These are phyloP conservation scores for Toxonevra muliebris DNA, from an alignment of 2,888 invertebrate species.

Conservation along the genomic window DNA sequence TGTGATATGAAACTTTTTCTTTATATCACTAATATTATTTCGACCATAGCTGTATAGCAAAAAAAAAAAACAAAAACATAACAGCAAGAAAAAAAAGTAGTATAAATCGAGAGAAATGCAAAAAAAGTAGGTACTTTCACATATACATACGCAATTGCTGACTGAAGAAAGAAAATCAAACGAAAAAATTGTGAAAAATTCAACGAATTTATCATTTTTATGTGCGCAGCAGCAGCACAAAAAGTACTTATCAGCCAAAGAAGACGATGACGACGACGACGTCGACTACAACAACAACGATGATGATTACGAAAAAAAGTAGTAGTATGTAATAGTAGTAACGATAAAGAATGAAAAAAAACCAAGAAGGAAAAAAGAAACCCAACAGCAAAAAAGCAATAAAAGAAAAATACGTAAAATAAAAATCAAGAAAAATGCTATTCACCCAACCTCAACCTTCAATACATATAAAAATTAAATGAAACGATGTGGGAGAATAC, in stretches of 20 bases:
- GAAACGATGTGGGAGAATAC: not conserved
- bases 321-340: too few species aligned
- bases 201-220: slow-evolving; percentile 31
- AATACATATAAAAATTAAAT: not conserved
- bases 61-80: slow-evolving; percentile 8
- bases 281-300: too few species aligned
- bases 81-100: slow-evolving; percentile 32
- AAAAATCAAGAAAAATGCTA: not conserved
- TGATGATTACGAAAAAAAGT: too few species aligned
- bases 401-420: not conserved
- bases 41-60: too few species aligned
- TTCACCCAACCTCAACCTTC: slow-evolving; percentile 9
- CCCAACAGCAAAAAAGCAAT: not conserved
- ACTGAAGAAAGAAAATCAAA: not conserved
- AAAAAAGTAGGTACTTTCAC: too few species aligned
- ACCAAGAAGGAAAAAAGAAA: not conserved
- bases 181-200: slow-evolving; percentile 22
- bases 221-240: slow-evolving; percentile 23
- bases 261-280: not conserved
- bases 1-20: too few species aligned
- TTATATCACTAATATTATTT: too few species aligned
- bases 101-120: not conserved
- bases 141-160: too few species aligned
- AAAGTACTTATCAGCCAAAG: too few species aligned
- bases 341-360: not conserved